Evolutionary conservation across 1,140 invertebrate species (phyloP), one percentile per base, ranked within the genome.

Genomic region (Dendrolimus kikuchii): DNA sequence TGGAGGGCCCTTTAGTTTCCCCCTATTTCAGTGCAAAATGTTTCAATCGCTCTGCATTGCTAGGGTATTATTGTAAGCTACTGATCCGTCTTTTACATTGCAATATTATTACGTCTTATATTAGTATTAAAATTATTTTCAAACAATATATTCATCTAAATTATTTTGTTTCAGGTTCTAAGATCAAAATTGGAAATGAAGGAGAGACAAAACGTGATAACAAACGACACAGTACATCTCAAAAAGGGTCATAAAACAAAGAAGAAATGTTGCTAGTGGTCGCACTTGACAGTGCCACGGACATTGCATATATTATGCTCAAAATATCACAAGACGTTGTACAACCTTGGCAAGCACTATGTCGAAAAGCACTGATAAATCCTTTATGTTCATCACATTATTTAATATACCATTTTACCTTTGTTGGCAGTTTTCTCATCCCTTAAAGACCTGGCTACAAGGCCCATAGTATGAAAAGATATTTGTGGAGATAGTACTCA

Each of bases 211-310:
- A 90, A 89, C 74, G 86, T 89, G n/a, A 85, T 83, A 61, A 77
- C 84, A 48, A 88, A 89, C 45, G 89, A 90, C 64, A 88, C 88
- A 54, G 89, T 90, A 44, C 88, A 90, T 75, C 68, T 91, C 72
- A 84, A 87, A 59, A 89, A 88, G 66, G 76, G 74, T 58, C 86
- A 88, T 66, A 90, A 89, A 79, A 86, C 77, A 55, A 89, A 88
- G 70, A 90, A 89, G 77, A 88, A 87, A 79, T 90, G 89, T 80
- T 90, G 89, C 87, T 88, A 89, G 82, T 88, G 76, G 68, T 68
- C 42, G 50, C 59, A 66, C 49, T 55, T 53, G 68, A 66, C 65
- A 63, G 59, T 62, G 74, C 71, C 73, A 66, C 66, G 74, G 82
- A 84, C 77, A 70, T 81, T 77, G 66, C 77, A 77, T 51, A 74